Evolutionary conservation across 2,113 vertebrate genomes (phyloP).

Genomic region (Indicator maculatus): DNA sequence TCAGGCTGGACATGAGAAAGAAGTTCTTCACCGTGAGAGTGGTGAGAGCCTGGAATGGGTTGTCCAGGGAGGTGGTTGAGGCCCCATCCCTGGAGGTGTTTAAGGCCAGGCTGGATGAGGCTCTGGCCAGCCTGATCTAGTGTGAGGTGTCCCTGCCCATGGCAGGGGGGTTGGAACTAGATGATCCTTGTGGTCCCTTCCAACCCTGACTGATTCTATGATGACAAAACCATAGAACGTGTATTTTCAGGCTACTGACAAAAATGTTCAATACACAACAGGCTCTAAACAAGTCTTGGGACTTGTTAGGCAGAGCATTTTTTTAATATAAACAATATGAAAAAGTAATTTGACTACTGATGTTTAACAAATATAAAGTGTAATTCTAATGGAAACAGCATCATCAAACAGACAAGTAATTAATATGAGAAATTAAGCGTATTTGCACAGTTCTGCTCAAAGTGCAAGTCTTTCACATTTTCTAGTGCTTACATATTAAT

Average conservation of each 20-base stretch:
- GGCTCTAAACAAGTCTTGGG: background rate
- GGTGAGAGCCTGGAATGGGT: too few species aligned
- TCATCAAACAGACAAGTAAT: background rate
- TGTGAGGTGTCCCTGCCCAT: too few species aligned
- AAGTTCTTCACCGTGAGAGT: too few species aligned
- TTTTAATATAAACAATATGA: background rate
- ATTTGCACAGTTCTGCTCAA: background rate
- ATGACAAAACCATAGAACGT: fast-evolving
- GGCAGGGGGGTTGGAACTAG: too few species aligned
- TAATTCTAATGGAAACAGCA: background rate
- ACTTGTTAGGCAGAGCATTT: background rate
- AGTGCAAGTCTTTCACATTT: background rate
- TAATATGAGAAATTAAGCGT: background rate
- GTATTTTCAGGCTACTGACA: background rate
- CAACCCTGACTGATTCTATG: too few species aligned
- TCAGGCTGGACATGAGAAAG: too few species aligned
- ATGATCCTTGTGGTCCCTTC: too few species aligned
- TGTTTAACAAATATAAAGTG: background rate
- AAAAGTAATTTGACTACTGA: background rate
- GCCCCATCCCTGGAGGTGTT: too few species aligned
- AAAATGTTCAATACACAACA: background rate
- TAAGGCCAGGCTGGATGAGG: too few species aligned
- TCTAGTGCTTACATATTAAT: background rate
- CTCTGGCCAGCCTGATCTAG: too few species aligned
- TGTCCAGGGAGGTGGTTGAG: too few species aligned